Evolutionary conservation across 2,797 vertebrate genomes (phyloP).

Genomic region (Poeciliopsis infans): DNA sequence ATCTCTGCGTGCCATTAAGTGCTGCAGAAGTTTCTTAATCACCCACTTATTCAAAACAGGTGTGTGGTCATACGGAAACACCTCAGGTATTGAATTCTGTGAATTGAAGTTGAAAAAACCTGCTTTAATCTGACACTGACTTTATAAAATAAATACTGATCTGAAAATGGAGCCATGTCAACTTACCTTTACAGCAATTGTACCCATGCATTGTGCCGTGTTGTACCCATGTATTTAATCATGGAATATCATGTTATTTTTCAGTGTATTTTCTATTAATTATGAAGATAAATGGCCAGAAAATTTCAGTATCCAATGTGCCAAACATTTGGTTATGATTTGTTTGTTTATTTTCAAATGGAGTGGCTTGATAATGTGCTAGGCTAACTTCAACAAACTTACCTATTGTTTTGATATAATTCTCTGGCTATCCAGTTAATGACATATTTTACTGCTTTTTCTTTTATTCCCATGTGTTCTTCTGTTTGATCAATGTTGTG

Average conservation of each 20-base stretch:
- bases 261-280: background rate
- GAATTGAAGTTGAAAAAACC: too few relatives aligned
- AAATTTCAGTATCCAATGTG: background rate
- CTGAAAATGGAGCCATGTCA: background rate
- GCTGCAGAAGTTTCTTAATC: too few relatives aligned
- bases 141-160: slow-evolving; percentile 1
- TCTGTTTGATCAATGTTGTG: background rate
- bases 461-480: background rate
- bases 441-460: background rate
- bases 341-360: background rate
- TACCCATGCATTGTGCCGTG: background rate
- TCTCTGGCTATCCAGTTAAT: background rate
- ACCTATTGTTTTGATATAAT: background rate
- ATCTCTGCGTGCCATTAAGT: too few relatives aligned
- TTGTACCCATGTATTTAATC: background rate
- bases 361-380: background rate
- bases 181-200: background rate
- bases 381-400: background rate
- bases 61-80: too few relatives aligned
- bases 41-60: too few relatives aligned
- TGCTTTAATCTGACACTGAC: background rate
- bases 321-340: background rate
- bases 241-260: background rate
- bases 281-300: background rate
- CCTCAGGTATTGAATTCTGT: too few relatives aligned